Evolutionary conservation across 2,797 vertebrate species (phyloP).

Genomic region (Smutsia temminckii): DNA sequence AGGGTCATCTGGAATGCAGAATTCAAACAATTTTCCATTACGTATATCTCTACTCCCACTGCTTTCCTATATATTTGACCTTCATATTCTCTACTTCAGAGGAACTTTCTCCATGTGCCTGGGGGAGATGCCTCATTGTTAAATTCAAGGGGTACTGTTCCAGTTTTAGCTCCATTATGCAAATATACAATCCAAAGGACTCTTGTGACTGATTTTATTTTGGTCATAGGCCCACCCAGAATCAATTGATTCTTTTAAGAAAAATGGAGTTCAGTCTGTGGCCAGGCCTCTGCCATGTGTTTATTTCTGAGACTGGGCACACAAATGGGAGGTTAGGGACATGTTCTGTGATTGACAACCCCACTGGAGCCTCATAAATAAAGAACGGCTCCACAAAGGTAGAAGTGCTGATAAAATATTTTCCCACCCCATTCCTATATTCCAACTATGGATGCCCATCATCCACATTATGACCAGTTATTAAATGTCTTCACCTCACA

Average conservation of each 20-base stretch:
- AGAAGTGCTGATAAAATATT: not conserved
- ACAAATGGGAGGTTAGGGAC: rapidly evolving
- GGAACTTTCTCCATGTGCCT: not conserved
- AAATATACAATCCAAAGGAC: not conserved
- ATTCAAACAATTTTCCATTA: not conserved
- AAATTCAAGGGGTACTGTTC: not conserved
- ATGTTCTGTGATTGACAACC: not conserved
- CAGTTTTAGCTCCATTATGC: not conserved
- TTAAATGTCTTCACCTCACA: not conserved
- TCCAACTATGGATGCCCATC: not conserved
- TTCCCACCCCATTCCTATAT: not conserved
- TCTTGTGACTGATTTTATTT: not conserved
- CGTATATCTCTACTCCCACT: not conserved
- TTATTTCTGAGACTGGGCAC: not conserved
- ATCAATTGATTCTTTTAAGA: not conserved
- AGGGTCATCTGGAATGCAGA: not conserved
- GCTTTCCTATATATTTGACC: not conserved
- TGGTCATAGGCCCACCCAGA: not conserved
- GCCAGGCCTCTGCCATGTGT: not conserved
- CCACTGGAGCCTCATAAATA: not conserved
- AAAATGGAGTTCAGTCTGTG: not conserved
- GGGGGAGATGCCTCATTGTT: not conserved
- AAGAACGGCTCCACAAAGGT: not conserved
- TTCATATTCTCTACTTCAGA: not conserved
- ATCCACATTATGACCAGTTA: not conserved